Evolutionary conservation across 2,888 invertebrate species (phyloP).

Genomic region (Aphelenchoides bicaudatus): DNA sequence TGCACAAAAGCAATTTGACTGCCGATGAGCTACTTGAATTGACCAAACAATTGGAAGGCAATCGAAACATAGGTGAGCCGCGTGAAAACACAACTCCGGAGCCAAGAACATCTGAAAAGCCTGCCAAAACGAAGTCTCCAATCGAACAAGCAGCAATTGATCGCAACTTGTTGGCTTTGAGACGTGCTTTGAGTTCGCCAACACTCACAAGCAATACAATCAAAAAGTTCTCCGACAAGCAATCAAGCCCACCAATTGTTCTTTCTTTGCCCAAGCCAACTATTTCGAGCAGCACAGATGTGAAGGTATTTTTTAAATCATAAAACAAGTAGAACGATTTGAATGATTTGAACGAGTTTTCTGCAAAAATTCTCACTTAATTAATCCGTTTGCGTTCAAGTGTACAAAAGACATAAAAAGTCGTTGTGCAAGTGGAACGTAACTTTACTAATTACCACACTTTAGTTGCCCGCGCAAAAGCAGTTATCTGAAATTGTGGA

Average conservation of each 20-base stretch:
- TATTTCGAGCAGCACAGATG: background rate
- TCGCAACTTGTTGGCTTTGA: constrained; percentile 26
- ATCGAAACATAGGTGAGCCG: constrained; percentile 22
- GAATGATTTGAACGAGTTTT: too few species aligned
- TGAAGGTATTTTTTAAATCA: background rate
- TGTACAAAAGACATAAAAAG: too few species aligned
- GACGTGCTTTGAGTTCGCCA: constrained; percentile 17
- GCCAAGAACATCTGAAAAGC: constrained; percentile 3
- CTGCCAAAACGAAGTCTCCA: background rate
- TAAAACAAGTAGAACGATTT: background rate
- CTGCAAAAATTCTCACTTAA: too few species aligned
- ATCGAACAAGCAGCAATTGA: constrained; percentile 19
- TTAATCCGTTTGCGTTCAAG: too few species aligned
- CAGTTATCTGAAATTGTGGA: too few species aligned
- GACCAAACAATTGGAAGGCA: constrained; percentile 34
- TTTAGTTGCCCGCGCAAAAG: too few species aligned
- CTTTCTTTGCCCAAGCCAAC: background rate
- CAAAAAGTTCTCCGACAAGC: constrained; percentile 1
- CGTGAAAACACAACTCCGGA: constrained; percentile 28
- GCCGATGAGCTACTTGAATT: constrained; percentile 47
- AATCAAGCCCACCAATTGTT: constrained; percentile 6
- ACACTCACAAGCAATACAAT: background rate
- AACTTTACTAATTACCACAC: too few species aligned
- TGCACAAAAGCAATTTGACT: constrained; percentile 46
- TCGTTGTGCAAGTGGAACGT: too few species aligned